Base-by-base conservation (phyloP, 2,797 vertebrate species). In the Natrix natrix region DNA sequence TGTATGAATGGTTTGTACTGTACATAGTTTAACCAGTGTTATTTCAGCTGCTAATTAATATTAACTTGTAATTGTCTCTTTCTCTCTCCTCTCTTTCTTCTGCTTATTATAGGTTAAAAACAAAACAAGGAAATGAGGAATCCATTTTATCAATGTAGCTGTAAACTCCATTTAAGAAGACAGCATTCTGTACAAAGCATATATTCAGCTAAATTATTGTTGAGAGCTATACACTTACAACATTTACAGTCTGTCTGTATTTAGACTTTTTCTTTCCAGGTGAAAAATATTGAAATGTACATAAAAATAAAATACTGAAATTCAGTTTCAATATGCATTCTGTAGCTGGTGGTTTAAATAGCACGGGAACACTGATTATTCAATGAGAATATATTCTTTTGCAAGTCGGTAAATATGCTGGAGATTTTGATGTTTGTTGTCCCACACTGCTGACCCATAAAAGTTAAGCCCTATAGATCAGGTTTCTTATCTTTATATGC, bases 1-100 rank as follows among this genome's bases (percentile, higher is more conserved):
- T 99, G 98, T 99, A 99, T 99, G 98, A 99, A 99, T 99, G 98
- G 98, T 99, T 99, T 99, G 99, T 99, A 99, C 98, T 99, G 99
- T 99, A 99, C 97, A 99, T 99, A 99, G 98, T 98, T 98, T 98
- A 98, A 98, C 98, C 97, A 78, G 98, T 98, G 98, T 98, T 98
- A 98, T 98, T 97, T 98, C 98, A 98, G 97, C 98, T 98, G 98
- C 98, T 99, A 99, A 98, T 98, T 98, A 99, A 99, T 98, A 99
- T 98, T 98, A 98, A 98, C 98, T 98, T 98, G 98, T 99, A 98
- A 97, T 97, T 98, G 98, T 99, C 98, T 98, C 96, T 98, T 83
- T 43, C 74, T 83, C 74, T 83, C 74, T 83, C 74, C 74, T 83
- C 74, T 48, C 37, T 83, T 83, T 83, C 74, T 83, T 83, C 98